Base-by-base conservation (phyloP, 2,888 invertebrate genomes). In the Operophtera brumata region DNA sequence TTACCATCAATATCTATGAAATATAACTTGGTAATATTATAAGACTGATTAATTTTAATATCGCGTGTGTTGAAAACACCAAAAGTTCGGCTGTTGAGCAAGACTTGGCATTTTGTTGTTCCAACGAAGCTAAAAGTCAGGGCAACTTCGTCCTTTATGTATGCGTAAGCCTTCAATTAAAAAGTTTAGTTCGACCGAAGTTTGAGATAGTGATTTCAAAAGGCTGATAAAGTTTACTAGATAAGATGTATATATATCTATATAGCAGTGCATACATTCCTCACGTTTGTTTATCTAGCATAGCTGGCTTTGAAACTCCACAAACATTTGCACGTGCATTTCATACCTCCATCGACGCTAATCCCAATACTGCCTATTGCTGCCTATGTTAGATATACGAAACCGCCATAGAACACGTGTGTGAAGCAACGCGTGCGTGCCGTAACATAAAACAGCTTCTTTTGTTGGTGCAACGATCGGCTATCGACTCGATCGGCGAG, bases 361-460 rank as follows among this genome's bases (percentile, higher is more conserved):
- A 62, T 64, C 58, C 58, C 20, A 37, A 57, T 49, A 48, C 49
- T 57, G 53, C 47, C 46, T 40, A 52, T 39, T 49, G 48, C 49
- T 57, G 53, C 47, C 46, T 40, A 52, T 39, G 53, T 51, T 25
- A 44, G 53, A 54, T 57, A 57, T 57, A 59, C 49, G 54, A 59
- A 59, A 61, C 55, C 56, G 43, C 61, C 58, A 54, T 57, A 54
- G 51, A 59, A 48, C 54, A 54, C 44, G 51, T 50, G 41, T 57
- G 54, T 71, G 70, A 74, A 75, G 71, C 68, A 77, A 77, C 75
- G 72, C 72, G 79, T 78, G 77, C 89, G 86, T 88, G 89, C 82
- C 76, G 70, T 66, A 75, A 85, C 84, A 89, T 87, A 81, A 86
- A 88, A 80, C 78, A 84, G 82, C 77, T 80, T 75, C 85, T 82